phyloP scores from a whole-genome alignment of 2,113 vertebrate species.

The Pionites leucogaster region DNA sequence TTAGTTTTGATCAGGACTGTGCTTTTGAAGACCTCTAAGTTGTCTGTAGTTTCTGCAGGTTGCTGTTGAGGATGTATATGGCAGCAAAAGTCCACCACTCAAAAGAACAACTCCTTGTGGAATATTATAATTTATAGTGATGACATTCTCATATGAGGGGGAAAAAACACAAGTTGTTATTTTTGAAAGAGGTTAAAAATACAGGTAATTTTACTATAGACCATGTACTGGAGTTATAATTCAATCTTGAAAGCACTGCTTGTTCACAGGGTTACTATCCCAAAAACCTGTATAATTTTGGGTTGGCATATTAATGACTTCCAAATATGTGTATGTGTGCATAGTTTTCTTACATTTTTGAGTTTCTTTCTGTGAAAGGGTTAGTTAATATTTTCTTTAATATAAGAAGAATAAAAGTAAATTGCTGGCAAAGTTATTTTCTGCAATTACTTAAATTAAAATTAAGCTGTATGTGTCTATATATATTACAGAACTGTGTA shows the following conservation, averaged over 20 bases:
- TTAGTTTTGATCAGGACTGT: neutral
- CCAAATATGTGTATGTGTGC: neutral
- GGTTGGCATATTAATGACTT: neutral
- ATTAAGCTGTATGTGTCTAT: neutral
- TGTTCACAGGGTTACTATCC: neutral
- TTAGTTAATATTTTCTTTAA: neutral
- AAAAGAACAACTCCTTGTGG: neutral
- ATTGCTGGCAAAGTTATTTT: neutral
- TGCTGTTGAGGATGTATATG: neutral
- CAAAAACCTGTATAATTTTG: neutral
- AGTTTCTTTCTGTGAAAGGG: neutral
- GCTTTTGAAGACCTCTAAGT: neutral
- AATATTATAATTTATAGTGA: neutral
- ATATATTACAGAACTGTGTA: neutral
- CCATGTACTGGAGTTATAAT: neutral
- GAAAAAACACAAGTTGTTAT: fast-evolving
- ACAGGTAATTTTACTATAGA: neutral
- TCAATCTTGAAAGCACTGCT: neutral
- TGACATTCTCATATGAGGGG: neutral
- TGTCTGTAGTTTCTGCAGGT: neutral
- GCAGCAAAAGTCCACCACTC: neutral
- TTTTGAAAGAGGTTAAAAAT: neutral
- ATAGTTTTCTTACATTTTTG: neutral
- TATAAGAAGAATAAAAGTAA: neutral
- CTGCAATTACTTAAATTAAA: neutral